A percentile compares a stretch with the other conserved stretches of the same genome.
phyloP scores from a whole-genome alignment of 2,888 invertebrate species.

The Tridacna crocea region DNA sequence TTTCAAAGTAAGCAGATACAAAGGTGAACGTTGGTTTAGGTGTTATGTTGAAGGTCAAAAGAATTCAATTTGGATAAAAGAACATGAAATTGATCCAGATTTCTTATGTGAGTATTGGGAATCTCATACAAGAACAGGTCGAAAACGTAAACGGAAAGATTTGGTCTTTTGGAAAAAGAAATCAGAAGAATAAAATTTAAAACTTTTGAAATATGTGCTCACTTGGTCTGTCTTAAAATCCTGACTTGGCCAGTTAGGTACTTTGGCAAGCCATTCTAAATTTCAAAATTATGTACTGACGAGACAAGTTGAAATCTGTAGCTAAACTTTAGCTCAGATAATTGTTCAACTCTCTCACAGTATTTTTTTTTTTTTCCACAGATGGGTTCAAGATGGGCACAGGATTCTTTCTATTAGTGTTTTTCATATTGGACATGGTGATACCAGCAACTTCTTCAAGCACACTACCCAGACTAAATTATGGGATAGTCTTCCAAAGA shows the following conservation, averaged over 20 bases:
- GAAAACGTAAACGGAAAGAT: constrained; percentile 2
- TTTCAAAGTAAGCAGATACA: constrained; percentile 7
- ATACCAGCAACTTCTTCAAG: neutral
- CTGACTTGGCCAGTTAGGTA: constrained; percentile 35
- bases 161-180: constrained; percentile 6
- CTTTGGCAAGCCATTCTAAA: constrained; percentile 21
- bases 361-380: constrained; percentile 13
- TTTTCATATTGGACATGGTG: neutral
- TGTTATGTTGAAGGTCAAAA: constrained; percentile 2
- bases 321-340: neutral
- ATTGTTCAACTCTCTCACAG: neutral
- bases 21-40: constrained; percentile 15
- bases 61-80: neutral
- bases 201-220: neutral
- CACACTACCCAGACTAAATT: constrained; percentile 42
- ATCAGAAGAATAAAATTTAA: neutral
- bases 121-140: constrained; percentile 9
- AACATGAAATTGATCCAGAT: constrained; percentile 12
- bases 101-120: constrained; percentile 1
- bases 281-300: constrained; percentile 23
- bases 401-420: constrained; percentile 7
- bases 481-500: constrained; percentile 42
- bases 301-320: neutral
- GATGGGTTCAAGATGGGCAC: constrained; percentile 29
- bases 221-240: constrained; percentile 1